Conservation (phyloP, 2,113 vertebrate genomes). For the Machaerirhynchus nigripectus region DNA sequence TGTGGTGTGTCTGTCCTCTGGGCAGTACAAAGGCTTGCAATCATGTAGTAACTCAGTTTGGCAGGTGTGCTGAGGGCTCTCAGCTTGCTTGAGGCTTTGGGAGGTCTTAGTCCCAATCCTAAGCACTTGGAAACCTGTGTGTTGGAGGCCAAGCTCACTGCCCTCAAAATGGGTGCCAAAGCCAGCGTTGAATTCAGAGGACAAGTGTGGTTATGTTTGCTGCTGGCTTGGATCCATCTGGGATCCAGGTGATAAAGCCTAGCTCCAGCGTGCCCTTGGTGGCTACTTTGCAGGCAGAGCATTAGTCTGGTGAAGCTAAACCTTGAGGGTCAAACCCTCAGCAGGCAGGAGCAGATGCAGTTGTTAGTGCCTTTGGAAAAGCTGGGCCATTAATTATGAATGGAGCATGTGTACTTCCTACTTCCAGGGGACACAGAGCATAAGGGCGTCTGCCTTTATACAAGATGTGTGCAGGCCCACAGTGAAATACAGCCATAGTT, state of each 20-base stretch:
- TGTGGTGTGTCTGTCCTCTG: neutral
- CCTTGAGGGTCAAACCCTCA: neutral
- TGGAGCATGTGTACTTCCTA: neutral
- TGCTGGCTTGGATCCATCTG: neutral
- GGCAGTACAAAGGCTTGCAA: fast-evolving
- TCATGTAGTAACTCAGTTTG: neutral
- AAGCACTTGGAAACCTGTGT: neutral
- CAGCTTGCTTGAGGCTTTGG: neutral
- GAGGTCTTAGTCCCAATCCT: neutral
- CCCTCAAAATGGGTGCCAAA: neutral
- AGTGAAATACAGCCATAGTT: neutral
- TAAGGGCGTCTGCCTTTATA: neutral
- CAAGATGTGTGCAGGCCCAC: neutral
- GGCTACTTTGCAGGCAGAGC: neutral
- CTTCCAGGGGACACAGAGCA: neutral
- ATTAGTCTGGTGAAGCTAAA: neutral
- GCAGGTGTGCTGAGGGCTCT: neutral
- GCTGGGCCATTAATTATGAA: slow-evolving; percentile 9
- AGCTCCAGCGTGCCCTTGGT: neutral
- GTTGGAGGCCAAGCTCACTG: neutral
- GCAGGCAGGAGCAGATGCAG: slow-evolving; percentile 29
- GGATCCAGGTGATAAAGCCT: neutral
- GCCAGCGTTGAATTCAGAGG: neutral
- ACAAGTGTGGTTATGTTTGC: neutral
- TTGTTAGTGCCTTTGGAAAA: slow-evolving; percentile 16